phyloP scores from a whole-genome alignment of 2,888 invertebrate species.

The Tinea trinotella region DNA sequence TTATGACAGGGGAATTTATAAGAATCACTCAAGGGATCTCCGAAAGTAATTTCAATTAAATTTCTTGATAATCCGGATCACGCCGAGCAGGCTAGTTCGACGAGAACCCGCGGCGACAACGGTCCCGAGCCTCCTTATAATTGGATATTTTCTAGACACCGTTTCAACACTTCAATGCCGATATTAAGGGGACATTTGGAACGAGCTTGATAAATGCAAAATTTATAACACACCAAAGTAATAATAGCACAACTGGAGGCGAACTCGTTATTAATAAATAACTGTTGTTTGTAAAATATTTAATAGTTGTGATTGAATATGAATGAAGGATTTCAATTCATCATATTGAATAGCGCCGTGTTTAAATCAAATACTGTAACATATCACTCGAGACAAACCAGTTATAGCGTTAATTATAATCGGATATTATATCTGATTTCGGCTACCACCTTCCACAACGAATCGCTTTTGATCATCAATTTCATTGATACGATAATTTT shows the following conservation, averaged over 20 bases:
- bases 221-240: neutral
- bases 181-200: neutral
- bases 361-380: slow-evolving; percentile 7
- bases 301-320: slow-evolving; percentile 1
- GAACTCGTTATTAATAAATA: neutral
- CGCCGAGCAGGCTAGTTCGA: slow-evolving; percentile 24
- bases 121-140: slow-evolving; percentile 40
- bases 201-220: neutral
- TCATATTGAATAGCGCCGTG: slow-evolving; percentile 46
- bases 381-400: slow-evolving; percentile 33
- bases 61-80: slow-evolving; percentile 66
- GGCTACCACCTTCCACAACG: slow-evolving; percentile 58
- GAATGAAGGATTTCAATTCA: slow-evolving; percentile 61
- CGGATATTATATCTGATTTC: slow-evolving; percentile 58
- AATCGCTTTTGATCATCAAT: slow-evolving; percentile 40
- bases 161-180: slow-evolving; percentile 16
- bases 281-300: neutral
- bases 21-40: slow-evolving; percentile 45
- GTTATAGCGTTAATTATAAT: slow-evolving; percentile 63
- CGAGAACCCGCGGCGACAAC: slow-evolving; percentile 44
- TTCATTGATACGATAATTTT: slow-evolving; percentile 47
- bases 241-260: neutral
- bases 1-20: slow-evolving; percentile 51
- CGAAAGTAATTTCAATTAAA: slow-evolving; percentile 66
- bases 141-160: slow-evolving; percentile 46